A percentile compares a stretch with the other conserved stretches of the same genome.
Evolutionary conservation across 1,140 invertebrate genomes (phyloP).

Genomic region (Drosophila leontia): DNA sequence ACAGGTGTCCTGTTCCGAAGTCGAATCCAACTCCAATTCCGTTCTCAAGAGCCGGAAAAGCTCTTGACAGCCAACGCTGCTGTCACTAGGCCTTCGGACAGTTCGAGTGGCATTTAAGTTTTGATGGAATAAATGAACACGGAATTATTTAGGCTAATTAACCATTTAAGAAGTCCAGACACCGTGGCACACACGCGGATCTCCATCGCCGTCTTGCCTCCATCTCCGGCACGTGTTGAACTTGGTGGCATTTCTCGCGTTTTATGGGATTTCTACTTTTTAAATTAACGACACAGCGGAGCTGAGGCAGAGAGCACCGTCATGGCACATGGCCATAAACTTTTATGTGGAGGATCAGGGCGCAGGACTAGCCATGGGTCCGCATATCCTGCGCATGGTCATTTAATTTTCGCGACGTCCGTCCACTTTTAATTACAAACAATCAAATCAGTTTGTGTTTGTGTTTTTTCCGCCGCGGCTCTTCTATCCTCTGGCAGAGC

Average conservation of each 20-base stretch:
- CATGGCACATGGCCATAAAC: slow-evolving; percentile 68
- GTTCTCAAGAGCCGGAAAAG: slow-evolving; percentile 22
- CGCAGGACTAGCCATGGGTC: slow-evolving; percentile 3
- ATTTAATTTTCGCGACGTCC: slow-evolving; percentile 78
- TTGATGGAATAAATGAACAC: slow-evolving; percentile 45
- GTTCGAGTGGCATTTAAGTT: slow-evolving; percentile 45
- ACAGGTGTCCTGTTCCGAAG: slow-evolving; percentile 47
- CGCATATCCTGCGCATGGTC: slow-evolving; percentile 61
- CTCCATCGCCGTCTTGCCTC: neutral
- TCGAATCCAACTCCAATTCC: slow-evolving; percentile 14
- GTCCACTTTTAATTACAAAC: slow-evolving; percentile 83
- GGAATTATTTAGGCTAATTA: slow-evolving; percentile 62
- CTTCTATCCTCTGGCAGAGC: slow-evolving; percentile 2
- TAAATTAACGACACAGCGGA: slow-evolving; percentile 63
- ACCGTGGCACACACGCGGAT: slow-evolving; percentile 7
- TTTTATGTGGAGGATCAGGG: slow-evolving; percentile 56
- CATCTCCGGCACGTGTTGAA: slow-evolving; percentile 48
- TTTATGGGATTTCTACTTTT: slow-evolving; percentile 71
- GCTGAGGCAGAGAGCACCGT: slow-evolving; percentile 8
- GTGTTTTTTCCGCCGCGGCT: slow-evolving; percentile 30
- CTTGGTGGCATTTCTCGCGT: slow-evolving; percentile 30
- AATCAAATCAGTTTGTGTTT: slow-evolving; percentile 83
- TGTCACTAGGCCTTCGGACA: slow-evolving; percentile 21
- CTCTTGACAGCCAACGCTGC: slow-evolving; percentile 17
- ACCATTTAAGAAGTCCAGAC: slow-evolving; percentile 54